phyloP scores from a whole-genome alignment of 2,888 invertebrate genomes.

The Chorisops tibialis region DNA sequence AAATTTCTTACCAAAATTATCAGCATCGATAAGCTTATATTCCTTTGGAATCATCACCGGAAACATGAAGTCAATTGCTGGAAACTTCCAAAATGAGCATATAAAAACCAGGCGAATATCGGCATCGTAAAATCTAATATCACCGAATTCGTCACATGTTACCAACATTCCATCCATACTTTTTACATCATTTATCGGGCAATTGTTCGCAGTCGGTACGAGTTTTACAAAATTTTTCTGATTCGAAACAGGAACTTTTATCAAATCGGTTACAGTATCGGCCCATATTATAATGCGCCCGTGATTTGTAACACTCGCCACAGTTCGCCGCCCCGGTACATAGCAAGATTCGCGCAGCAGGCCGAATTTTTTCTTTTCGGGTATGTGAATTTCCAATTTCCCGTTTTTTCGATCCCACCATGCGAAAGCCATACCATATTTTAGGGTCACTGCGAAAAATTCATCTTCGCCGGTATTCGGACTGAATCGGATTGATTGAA shows the following conservation, averaged over 20 bases:
- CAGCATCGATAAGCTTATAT: conserved; percentile 18
- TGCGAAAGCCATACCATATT: conserved; percentile 29
- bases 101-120: conserved; percentile 59
- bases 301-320: conserved; percentile 54
- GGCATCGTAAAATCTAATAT: conserved; percentile 60
- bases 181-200: conserved; percentile 54
- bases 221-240: conserved; percentile 23
- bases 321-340: conserved; percentile 53
- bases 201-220: conserved; percentile 35
- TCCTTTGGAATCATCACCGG: not conserved
- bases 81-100: conserved; percentile 45
- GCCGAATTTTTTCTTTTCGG: conserved; percentile 6
- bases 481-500: conserved; percentile 30
- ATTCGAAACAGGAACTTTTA: not conserved
- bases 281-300: conserved; percentile 57
- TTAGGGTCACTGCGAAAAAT: conserved; percentile 30
- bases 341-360: conserved; percentile 54
- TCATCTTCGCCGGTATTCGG: conserved; percentile 15
- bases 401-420: conserved; percentile 12
- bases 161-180: conserved; percentile 58
- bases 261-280: conserved; percentile 42
- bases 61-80: conserved; percentile 6
- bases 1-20: conserved; percentile 11
- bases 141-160: conserved; percentile 57
- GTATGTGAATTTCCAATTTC: conserved; percentile 40